phyloP scores from a whole-genome alignment of 92 coral and sea anemone genomes.

The Micromussa lordhowensis region DNA sequence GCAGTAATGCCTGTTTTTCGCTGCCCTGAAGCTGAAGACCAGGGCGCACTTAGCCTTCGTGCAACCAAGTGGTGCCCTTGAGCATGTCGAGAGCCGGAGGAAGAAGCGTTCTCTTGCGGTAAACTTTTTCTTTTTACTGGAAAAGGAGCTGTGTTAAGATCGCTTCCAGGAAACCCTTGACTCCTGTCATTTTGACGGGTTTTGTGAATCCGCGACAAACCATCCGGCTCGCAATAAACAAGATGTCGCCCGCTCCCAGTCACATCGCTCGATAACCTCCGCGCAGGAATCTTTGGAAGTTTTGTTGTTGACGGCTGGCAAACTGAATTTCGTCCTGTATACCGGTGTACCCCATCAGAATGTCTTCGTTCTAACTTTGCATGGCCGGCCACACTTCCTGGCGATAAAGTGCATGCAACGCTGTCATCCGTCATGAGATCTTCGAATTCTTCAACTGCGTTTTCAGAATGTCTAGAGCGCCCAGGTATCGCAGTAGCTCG shows the following conservation, averaged over 20 bases:
- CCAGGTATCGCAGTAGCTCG: not conserved
- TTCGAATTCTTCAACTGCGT: not conserved
- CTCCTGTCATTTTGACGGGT: not conserved
- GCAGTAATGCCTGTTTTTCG: no score
- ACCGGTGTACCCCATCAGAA: not conserved
- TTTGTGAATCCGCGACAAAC: not conserved
- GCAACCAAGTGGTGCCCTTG: not conserved
- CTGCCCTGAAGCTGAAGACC: not conserved
- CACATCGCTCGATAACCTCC: not conserved
- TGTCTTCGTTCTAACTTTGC: not conserved
- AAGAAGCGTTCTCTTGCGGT: not conserved
- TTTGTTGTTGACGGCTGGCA: not conserved
- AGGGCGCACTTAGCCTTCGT: not conserved
- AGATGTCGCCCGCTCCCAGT: not conserved
- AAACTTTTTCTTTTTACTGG: not conserved
- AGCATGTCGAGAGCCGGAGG: not conserved
- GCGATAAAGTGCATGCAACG: not conserved
- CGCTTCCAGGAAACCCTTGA: not conserved
- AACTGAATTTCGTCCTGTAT: not conserved
- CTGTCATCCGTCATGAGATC: not conserved
- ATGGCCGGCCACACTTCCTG: not conserved
- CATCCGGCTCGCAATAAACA: not conserved
- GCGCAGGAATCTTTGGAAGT: constrained; percentile 23
- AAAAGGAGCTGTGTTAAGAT: not conserved
- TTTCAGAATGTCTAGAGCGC: not conserved